Evolutionary conservation across 2,888 invertebrate genomes (phyloP).

Genomic region (Nephrotoma appendiculata): DNA sequence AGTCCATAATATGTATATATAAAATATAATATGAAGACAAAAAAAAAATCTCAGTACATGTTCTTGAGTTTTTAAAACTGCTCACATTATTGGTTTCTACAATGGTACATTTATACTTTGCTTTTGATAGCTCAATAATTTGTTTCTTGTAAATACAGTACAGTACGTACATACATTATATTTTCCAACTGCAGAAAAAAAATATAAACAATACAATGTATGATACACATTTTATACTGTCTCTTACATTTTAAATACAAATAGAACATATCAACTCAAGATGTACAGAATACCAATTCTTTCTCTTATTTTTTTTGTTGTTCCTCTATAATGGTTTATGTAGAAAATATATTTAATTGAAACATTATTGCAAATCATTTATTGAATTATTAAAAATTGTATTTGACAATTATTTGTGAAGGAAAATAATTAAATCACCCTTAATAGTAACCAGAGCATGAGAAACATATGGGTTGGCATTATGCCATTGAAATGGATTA

Average conservation of each 20-base stretch:
- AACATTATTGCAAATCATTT: not conserved
- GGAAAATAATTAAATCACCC: not conserved
- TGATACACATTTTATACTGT: not conserved
- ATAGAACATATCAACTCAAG: not conserved
- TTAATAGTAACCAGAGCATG: not conserved
- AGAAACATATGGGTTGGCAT: not conserved
- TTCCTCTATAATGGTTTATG: not conserved
- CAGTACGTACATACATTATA: not conserved
- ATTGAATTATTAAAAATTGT: not conserved
- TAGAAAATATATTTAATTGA: not conserved
- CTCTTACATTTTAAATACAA: not conserved
- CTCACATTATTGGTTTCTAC: not conserved
- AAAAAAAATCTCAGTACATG: not conserved
- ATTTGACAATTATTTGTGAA: not conserved
- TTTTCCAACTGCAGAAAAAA: not conserved
- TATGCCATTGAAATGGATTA: not conserved
- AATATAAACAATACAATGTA: not conserved
- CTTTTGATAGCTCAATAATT: not conserved
- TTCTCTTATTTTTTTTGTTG: no score
- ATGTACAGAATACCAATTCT: not conserved
- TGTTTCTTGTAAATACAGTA: not conserved
- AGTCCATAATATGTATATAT: not conserved
- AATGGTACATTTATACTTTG: not conserved
- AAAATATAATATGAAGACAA: not conserved
- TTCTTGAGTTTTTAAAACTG: not conserved